These are phyloP conservation scores for Pseudolycoriella hygida DNA, from an alignment of 2,888 invertebrate species.

Conservation along the genomic window DNA sequence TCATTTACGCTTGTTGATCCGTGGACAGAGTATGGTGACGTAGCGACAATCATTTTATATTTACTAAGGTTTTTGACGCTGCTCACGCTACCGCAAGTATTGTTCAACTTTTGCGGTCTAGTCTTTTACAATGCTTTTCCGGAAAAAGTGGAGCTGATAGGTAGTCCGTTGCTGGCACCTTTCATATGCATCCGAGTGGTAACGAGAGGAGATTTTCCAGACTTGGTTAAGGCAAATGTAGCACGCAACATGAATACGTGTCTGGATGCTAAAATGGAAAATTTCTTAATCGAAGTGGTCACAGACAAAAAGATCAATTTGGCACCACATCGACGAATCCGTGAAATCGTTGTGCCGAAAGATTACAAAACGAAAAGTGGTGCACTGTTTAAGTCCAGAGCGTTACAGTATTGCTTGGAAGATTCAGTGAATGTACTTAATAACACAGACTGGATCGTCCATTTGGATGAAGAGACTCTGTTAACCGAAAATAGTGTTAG, in stretches of 20 bases:
- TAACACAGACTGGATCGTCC: slow-evolving; percentile 92
- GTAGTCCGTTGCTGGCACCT: slow-evolving; percentile 79
- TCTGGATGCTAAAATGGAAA: slow-evolving; percentile 77
- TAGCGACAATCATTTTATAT: slow-evolving; percentile 58
- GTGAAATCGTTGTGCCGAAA: slow-evolving; percentile 77
- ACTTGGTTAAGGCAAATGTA: slow-evolving; percentile 75
- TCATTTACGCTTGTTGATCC: slow-evolving; percentile 48
- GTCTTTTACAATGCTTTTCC: slow-evolving; percentile 88
- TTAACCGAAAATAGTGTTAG: slow-evolving; percentile 80
- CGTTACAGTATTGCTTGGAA: slow-evolving; percentile 88
- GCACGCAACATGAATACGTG: slow-evolving; percentile 74
- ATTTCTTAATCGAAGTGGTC: slow-evolving; percentile 91
- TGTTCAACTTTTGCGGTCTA: slow-evolving; percentile 67
- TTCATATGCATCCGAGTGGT: slow-evolving; percentile 90
- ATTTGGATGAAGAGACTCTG: slow-evolving; percentile 90
- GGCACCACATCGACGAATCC: slow-evolving; percentile 58
- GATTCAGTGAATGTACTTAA: slow-evolving; percentile 68
- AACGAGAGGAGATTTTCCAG: slow-evolving; percentile 85
- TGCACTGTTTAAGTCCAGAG: slow-evolving; percentile 85
- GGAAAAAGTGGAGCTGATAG: slow-evolving; percentile 73
- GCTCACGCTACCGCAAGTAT: slow-evolving; percentile 72
- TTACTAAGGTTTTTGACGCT: slow-evolving; percentile 61
- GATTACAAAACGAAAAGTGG: slow-evolving; percentile 78
- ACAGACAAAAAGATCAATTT: slow-evolving; percentile 74
- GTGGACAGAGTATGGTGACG: slow-evolving; percentile 62